Evolutionary conservation across 2,888 invertebrate genomes (phyloP), one percentile per base, ranked within the genome.

Genomic region (Amphipyra berbera): DNA sequence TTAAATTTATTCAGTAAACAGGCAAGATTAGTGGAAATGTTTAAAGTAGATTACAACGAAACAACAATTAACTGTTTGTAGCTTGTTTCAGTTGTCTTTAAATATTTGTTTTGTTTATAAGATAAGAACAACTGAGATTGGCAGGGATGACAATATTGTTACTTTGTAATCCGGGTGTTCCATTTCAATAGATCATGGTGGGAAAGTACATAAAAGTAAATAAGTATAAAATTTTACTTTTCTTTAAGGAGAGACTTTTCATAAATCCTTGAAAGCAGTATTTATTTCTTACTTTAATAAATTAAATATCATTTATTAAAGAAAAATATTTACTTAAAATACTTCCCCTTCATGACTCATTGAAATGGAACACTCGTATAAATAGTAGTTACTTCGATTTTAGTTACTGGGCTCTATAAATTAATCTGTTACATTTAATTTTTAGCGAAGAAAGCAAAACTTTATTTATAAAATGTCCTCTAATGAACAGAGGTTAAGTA

Each of bases 1-100:
- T 54, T 38, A 44, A 54, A 45, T 15, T 45, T 38, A 54, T 54
- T 54, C 45, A 38, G 45, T 13, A 35, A 54, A 45, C 54, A 54
- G 21, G 7, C 13, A n/a, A 45, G 15, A 38, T 54, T 45, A 54
- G n/a, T 38, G n/a, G 48, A 54, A 54, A 45, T 35, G 14, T 38
- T 54, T 54, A 44, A 15, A 27, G 21, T 5, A n/a, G 12, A 38
- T 21, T n/a, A 37, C 21, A 44, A 35, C 21, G 35, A 44, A 37
- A 44, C 44, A 35, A 13, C 21, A 12, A 42, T 12, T 15, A 35
- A 10, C 35, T 53, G 42, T 53, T 53, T 38, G n/a, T 27, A 5
- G 13, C 27, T 45, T 44, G 44, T 37, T 49, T n/a, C 6, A 30
- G 7, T 4, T 15, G 21, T 6, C 8, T 13, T 38, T 38, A 45